Evolutionary conservation across 2,888 invertebrate genomes (phyloP).

Genomic region (Leistus spinibarbis): DNA sequence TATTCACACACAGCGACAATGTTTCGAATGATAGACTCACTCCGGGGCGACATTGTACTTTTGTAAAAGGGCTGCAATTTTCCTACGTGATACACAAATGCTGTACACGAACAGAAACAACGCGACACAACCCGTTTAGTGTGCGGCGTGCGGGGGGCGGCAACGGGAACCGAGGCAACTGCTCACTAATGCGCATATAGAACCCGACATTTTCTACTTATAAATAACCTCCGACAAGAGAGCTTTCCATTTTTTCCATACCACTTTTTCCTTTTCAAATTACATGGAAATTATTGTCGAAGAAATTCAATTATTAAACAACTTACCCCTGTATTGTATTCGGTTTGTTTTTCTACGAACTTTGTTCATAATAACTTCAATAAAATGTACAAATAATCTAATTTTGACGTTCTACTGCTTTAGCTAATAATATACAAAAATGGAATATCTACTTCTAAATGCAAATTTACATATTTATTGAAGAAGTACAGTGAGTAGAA

Average conservation of each 20-base stretch:
- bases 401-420: too few species aligned
- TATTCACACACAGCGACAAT: constrained; percentile 30
- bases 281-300: neutral
- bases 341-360: too few species aligned
- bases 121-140: neutral
- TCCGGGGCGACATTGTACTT: neutral
- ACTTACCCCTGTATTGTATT: neutral
- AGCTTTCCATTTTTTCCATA: neutral
- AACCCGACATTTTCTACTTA: neutral
- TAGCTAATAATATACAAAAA: too few species aligned
- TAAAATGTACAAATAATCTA: too few species aligned
- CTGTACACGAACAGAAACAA: neutral
- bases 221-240: neutral
- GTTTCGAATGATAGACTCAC: constrained; percentile 27
- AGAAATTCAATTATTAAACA: neutral
- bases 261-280: neutral
- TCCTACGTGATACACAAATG: constrained; percentile 4
- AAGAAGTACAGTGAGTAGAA: too few species aligned
- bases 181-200: neutral
- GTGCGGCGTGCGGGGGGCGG: too few species aligned
- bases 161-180: neutral
- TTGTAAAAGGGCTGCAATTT: neutral
- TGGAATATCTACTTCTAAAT: too few species aligned
- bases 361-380: neutral
- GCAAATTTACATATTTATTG: neutral